Percentiles rank a stretch among this genome's conserved stretches.
These are phyloP conservation scores for Hipposideros larvatus DNA, from an alignment of 2,797 vertebrate genomes.

Conservation along the genomic window DNA sequence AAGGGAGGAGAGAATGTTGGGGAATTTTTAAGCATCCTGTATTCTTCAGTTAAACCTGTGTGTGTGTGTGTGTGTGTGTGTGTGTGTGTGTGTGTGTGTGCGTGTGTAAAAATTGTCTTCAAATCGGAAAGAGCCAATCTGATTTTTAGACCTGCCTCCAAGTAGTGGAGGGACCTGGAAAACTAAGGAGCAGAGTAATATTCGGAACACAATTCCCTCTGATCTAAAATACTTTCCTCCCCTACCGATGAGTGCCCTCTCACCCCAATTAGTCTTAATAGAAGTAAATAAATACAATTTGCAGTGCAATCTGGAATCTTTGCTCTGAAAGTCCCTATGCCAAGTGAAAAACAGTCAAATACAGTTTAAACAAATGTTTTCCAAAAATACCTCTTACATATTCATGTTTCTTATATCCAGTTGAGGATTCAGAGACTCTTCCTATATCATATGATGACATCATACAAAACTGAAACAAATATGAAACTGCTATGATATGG, in stretches of 20 bases:
- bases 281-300: slow-evolving; percentile 78
- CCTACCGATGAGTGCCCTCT: not conserved
- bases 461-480: not conserved
- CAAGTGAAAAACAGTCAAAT: slow-evolving; percentile 51
- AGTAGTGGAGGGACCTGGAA: not conserved
- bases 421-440: slow-evolving; percentile 3
- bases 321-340: slow-evolving; percentile 52
- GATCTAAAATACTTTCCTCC: not conserved
- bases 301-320: slow-evolving; percentile 61
- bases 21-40: not conserved
- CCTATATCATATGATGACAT: not conserved
- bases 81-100: not conserved
- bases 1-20: slow-evolving; percentile 49
- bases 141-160: slow-evolving; percentile 16
- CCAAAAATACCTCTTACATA: slow-evolving; percentile 50
- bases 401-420: not conserved
- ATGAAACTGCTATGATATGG: not conserved
- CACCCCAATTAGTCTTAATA: slow-evolving; percentile 34
- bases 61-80: not conserved
- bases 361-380: slow-evolving; percentile 53
- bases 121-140: slow-evolving; percentile 4
- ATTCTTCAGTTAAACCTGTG: not conserved
- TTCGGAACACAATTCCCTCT: not conserved
- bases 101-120: not conserved
- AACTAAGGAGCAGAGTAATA: not conserved